phyloP scores from a whole-genome alignment of 1,140 invertebrate species.

The Neuroterus valhalla region DNA sequence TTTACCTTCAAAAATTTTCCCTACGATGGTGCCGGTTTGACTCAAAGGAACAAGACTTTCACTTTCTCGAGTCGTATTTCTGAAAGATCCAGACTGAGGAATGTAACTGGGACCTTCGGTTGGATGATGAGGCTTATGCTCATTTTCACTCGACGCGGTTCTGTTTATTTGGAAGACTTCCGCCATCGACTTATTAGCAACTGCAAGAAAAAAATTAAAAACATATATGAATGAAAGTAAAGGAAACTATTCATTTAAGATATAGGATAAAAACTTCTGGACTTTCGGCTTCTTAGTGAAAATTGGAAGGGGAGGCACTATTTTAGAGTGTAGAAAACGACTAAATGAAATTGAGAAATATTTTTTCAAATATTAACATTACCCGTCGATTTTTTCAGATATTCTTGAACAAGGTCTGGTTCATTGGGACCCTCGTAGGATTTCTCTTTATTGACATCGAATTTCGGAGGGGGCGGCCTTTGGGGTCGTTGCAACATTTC shows the following conservation, averaged over 20 bases:
- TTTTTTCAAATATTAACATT: background rate
- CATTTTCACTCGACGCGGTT: background rate
- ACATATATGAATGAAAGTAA: background rate
- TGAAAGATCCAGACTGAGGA: background rate
- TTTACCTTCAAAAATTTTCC: constrained; percentile 57
- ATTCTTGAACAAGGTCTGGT: constrained; percentile 62
- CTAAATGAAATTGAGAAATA: background rate
- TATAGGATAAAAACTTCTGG: too few species aligned
- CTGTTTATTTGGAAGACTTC: constrained; percentile 1
- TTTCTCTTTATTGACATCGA: constrained; percentile 51
- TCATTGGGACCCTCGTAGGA: constrained; percentile 45
- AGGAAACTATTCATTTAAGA: background rate
- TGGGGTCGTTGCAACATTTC: constrained; percentile 64
- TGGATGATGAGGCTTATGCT: too few species aligned
- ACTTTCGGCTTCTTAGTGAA: too few species aligned
- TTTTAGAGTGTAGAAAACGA: background rate
- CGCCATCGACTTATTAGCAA: constrained; percentile 1
- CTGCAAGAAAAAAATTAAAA: background rate
- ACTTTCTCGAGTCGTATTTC: constrained; percentile 32
- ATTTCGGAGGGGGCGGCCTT: constrained; percentile 53
- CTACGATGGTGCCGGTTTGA: constrained; percentile 44
- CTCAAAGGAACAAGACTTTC: constrained; percentile 46
- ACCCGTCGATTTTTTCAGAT: constrained; percentile 53
- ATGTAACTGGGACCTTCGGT: background rate
- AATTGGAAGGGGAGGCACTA: too few species aligned